Evolutionary conservation across 2,888 invertebrate species (phyloP).

Genomic region (Conops quadrifasciatus): DNA sequence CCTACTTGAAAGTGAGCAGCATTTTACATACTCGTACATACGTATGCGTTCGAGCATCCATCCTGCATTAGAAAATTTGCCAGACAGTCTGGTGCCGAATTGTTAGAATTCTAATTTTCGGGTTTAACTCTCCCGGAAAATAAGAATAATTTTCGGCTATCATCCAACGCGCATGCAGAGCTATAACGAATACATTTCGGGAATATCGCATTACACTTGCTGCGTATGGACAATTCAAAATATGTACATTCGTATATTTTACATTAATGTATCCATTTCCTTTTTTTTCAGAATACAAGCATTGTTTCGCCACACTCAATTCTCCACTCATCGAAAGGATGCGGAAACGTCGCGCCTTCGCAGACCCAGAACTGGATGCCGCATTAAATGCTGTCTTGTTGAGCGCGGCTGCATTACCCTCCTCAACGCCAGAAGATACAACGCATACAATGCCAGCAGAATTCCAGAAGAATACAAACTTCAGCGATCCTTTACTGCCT

Average conservation of each 20-base stretch:
- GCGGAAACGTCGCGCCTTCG: constrained; percentile 67
- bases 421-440: constrained; percentile 23
- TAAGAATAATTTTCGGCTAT: constrained; percentile 31
- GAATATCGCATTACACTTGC: constrained; percentile 3
- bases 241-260: not conserved
- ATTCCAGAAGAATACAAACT: not conserved
- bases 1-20: constrained; percentile 44
- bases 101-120: constrained; percentile 23
- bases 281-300: constrained; percentile 56
- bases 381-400: constrained; percentile 58
- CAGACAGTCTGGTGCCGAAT: constrained; percentile 12
- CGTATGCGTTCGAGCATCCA: not conserved
- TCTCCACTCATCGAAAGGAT: constrained; percentile 63
- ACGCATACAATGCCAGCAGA: not conserved
- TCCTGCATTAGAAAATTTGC: not conserved
- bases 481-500: too few relatives aligned
- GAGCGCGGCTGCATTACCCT: constrained; percentile 39
- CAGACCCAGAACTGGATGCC: constrained; percentile 66
- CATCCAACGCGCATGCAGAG: constrained; percentile 37
- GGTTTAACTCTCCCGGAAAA: not conserved
- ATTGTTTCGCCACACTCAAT: constrained; percentile 56
- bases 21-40: constrained; percentile 41
- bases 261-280: not conserved
- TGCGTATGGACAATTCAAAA: not conserved
- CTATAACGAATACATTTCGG: too few relatives aligned